These are phyloP conservation scores for Andrena haemorrhoa DNA, from an alignment of 2,888 invertebrate species.

Conservation along the genomic window DNA sequence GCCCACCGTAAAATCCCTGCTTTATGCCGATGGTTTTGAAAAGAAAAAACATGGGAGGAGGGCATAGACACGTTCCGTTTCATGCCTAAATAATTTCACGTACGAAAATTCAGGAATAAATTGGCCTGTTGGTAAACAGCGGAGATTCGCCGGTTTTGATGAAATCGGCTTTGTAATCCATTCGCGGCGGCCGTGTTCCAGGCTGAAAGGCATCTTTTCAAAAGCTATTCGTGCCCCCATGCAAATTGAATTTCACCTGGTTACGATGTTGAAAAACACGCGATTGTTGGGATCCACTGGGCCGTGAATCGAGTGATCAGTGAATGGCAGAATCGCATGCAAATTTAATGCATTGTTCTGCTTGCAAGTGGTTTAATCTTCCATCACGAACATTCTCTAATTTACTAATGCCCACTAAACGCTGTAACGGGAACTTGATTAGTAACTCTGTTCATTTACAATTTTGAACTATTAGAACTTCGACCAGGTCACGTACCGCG, in stretches of 20 bases:
- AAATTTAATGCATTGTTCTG: not conserved
- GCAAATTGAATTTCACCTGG: slow-evolving; percentile 15
- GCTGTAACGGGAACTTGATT: too few relatives aligned
- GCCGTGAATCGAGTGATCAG: not conserved
- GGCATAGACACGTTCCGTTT: not conserved
- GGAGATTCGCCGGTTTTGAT: slow-evolving; percentile 23
- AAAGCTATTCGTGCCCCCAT: slow-evolving; percentile 19
- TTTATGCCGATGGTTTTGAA: slow-evolving; percentile 15
- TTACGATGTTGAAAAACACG: slow-evolving; percentile 12
- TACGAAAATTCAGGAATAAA: slow-evolving; percentile 1
- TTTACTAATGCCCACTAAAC: too few relatives aligned
- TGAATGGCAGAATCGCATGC: not conserved
- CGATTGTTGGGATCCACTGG: not conserved
- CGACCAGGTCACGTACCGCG: too few relatives aligned
- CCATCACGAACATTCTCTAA: too few relatives aligned
- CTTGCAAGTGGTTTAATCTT: not conserved
- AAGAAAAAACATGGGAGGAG: not conserved
- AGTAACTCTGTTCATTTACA: too few relatives aligned
- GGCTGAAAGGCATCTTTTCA: slow-evolving; percentile 13
- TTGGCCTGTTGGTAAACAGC: not conserved
- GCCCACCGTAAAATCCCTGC: not conserved
- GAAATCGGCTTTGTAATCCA: not conserved
- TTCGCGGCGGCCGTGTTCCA: not conserved
- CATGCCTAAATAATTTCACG: not conserved
- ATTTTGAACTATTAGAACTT: too few relatives aligned